Evolutionary conservation across 2,797 vertebrate species (phyloP).

Genomic region (Pterois miles): DNA sequence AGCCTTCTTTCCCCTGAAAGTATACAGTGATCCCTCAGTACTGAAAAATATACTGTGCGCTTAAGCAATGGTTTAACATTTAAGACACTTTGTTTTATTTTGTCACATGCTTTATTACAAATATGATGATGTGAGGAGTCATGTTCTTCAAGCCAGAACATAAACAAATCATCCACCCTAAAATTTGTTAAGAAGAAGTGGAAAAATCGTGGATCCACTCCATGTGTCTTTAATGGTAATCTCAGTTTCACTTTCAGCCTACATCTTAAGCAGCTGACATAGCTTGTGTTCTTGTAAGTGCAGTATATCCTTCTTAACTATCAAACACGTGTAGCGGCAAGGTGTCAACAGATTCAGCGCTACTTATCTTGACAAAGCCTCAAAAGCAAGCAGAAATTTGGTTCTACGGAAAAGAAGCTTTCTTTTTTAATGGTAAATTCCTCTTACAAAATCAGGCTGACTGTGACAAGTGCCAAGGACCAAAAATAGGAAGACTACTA

Average conservation of each 20-base stretch:
- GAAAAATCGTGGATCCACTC: not conserved
- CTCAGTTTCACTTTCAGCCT: not conserved
- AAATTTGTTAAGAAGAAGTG: not conserved
- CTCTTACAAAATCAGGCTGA: not conserved
- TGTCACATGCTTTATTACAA: not conserved
- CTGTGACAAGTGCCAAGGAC: not conserved
- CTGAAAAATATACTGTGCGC: not conserved
- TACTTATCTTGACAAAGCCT: slow-evolving; percentile 1
- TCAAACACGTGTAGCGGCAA: not conserved
- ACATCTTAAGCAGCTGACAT: not conserved
- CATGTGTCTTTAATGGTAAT: not conserved
- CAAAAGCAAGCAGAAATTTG: slow-evolving; percentile 1
- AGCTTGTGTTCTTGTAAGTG: not conserved
- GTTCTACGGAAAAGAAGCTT: slow-evolving; percentile 1
- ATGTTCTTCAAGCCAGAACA: not conserved
- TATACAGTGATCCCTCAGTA: slow-evolving; percentile 21
- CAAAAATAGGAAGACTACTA: slow-evolving; percentile 6
- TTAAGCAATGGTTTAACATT: not conserved
- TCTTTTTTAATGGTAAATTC: not conserved
- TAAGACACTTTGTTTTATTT: not conserved
- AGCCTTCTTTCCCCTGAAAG: slow-evolving; percentile 95
- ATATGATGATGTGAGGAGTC: not conserved
- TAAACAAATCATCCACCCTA: not conserved
- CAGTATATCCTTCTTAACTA: not conserved
- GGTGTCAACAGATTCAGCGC: not conserved